phyloP scores from a whole-genome alignment of 2,888 invertebrate genomes.

The Xylophagus ater region DNA sequence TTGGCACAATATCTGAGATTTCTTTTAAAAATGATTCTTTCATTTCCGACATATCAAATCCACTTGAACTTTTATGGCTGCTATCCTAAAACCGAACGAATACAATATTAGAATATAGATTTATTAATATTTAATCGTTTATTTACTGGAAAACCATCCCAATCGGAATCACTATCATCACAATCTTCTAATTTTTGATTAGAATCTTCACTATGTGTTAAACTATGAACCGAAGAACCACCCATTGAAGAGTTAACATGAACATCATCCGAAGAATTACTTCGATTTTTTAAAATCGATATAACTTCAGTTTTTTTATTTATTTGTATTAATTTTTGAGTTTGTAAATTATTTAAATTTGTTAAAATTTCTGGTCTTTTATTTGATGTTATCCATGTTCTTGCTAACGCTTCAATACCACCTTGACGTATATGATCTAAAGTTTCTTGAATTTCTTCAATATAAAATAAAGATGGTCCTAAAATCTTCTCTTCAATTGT shows the following conservation, averaged over 20 bases:
- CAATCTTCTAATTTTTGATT: conserved; percentile 43
- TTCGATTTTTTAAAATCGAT: conserved; percentile 48
- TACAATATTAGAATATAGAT: conserved; percentile 8
- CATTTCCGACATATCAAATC: conserved; percentile 57
- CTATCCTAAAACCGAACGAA: conserved; percentile 42
- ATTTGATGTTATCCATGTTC: conserved; percentile 45
- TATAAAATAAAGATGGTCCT: conserved; percentile 71
- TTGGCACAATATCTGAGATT: conserved; percentile 45
- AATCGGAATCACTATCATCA: conserved; percentile 62
- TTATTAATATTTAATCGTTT: background rate
- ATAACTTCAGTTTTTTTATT: conserved; percentile 30
- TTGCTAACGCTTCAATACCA: conserved; percentile 59
- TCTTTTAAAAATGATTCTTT: conserved; percentile 61
- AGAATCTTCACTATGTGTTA: conserved; percentile 29
- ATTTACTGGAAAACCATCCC: conserved; percentile 45
- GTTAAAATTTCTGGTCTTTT: conserved; percentile 42
- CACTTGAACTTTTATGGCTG: conserved; percentile 51
- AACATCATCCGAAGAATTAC: conserved; percentile 38
- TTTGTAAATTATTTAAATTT: conserved; percentile 8
- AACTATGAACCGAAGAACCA: conserved; percentile 32
- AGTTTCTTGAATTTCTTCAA: conserved; percentile 83
- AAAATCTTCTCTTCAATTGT: conserved; percentile 30
- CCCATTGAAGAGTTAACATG: conserved; percentile 28
- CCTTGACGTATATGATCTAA: conserved; percentile 64
- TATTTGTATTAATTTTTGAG: background rate